These are phyloP conservation scores for Coenobita brevimanus DNA, from an alignment of 1,140 invertebrate species.

Conservation along the genomic window DNA sequence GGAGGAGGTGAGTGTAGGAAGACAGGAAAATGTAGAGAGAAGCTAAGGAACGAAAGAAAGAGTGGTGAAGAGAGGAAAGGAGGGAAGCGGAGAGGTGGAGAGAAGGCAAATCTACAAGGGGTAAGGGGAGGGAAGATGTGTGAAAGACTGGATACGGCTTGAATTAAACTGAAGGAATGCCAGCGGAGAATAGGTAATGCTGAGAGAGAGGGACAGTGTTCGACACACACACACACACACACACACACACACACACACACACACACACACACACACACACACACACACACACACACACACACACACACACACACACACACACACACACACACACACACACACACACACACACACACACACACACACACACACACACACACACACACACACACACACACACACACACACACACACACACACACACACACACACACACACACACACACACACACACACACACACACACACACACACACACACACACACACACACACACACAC, in stretches of 20 bases:
- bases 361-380: slow-evolving; percentile 29
- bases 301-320: slow-evolving; percentile 31
- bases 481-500: slow-evolving; percentile 29
- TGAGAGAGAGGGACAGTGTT: no score
- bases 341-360: slow-evolving; percentile 32
- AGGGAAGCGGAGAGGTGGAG: no score
- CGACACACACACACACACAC: not conserved
- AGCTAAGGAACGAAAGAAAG: no score
- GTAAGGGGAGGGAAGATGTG: not conserved
- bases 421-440: slow-evolving; percentile 29
- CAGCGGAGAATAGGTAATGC: no score
- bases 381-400: slow-evolving; percentile 28
- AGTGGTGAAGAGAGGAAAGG: no score
- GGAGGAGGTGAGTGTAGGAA: no score
- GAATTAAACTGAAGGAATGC: no score
- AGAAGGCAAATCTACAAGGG: no score
- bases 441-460: slow-evolving; percentile 24
- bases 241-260: not conserved
- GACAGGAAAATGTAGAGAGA: no score
- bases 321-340: slow-evolving; percentile 33
- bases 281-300: slow-evolving; percentile 31
- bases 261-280: slow-evolving; percentile 18
- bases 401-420: slow-evolving; percentile 34
- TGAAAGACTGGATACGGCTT: not conserved
- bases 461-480: slow-evolving; percentile 26